Conservation (phyloP, 92 coral and sea anemone species). For the Porites evermanni region DNA sequence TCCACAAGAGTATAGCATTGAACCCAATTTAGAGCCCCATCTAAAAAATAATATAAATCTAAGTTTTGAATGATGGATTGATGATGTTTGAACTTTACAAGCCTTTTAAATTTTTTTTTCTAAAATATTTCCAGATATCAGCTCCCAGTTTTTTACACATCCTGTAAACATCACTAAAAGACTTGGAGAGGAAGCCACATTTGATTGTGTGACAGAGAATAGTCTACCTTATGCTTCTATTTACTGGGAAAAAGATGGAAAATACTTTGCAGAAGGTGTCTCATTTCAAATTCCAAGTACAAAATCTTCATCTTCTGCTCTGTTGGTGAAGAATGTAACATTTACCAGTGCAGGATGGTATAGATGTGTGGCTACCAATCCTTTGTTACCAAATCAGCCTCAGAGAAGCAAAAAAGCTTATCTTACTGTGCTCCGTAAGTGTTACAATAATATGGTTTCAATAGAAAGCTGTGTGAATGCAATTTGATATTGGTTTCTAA, state of each 20-base stretch:
- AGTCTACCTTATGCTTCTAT: constrained; percentile 83
- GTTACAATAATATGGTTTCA: too few relatives aligned
- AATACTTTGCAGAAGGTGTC: constrained; percentile 54
- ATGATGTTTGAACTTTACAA: too few relatives aligned
- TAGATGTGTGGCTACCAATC: constrained; percentile 94
- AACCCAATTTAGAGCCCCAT: too few relatives aligned
- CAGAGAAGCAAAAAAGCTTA: constrained; percentile 72
- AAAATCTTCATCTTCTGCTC: constrained; percentile 80
- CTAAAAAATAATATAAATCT: too few relatives aligned
- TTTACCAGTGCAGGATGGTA: constrained; percentile 87
- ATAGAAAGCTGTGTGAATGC: too few relatives aligned
- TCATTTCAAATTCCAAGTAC: constrained; percentile 48
- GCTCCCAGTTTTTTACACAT: constrained; percentile 55
- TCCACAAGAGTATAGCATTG: too few relatives aligned
- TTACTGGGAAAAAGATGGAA: constrained; percentile 92
- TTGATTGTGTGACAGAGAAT: constrained; percentile 78
- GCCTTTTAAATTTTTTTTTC: background rate
- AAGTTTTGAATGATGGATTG: too few relatives aligned
- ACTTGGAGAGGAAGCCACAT: constrained; percentile 71
- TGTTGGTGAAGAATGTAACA: constrained; percentile 70
- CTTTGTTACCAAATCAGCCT: constrained; percentile 65
- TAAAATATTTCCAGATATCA: constrained; percentile 66
- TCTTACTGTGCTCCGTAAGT: constrained; percentile 90
- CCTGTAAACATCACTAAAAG: constrained; percentile 69
- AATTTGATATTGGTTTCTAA: too few relatives aligned